Evolutionary conservation across 2,888 invertebrate genomes (phyloP).

Genomic region (Coenonympha arcania): DNA sequence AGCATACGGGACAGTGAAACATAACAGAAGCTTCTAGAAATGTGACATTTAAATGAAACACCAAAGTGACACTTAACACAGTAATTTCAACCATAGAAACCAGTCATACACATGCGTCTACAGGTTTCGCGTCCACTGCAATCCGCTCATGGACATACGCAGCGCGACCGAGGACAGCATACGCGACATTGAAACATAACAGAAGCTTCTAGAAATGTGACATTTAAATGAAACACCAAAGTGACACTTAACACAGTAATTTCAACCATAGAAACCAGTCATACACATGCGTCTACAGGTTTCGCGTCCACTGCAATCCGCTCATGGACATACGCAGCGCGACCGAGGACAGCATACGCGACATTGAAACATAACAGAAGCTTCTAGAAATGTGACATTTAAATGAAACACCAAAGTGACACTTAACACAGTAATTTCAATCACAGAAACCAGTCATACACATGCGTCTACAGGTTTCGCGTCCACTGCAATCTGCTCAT

Average conservation of each 20-base stretch:
- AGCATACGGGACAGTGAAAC: constrained; percentile 57
- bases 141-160: constrained; percentile 58
- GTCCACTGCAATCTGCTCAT: constrained; percentile 86
- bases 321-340: constrained; percentile 55
- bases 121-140: constrained; percentile 97
- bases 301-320: constrained; percentile 93
- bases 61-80: not conserved
- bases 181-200: constrained; percentile 55
- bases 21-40: constrained; percentile 33
- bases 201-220: constrained; percentile 3
- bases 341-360: constrained; percentile 57
- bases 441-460: too few species aligned
- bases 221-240: too few species aligned
- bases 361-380: constrained; percentile 50
- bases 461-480: constrained; percentile 96
- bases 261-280: constrained; percentile 70
- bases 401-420: constrained; percentile 3
- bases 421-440: not conserved
- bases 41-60: too few species aligned
- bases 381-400: not conserved
- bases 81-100: constrained; percentile 55
- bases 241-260: not conserved
- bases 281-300: constrained; percentile 97
- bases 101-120: constrained; percentile 98
- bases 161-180: constrained; percentile 61